Evolutionary conservation across 2,888 invertebrate genomes (phyloP), one percentile per base, ranked within the genome.

Genomic region (Lordiphosa fenestrarum): DNA sequence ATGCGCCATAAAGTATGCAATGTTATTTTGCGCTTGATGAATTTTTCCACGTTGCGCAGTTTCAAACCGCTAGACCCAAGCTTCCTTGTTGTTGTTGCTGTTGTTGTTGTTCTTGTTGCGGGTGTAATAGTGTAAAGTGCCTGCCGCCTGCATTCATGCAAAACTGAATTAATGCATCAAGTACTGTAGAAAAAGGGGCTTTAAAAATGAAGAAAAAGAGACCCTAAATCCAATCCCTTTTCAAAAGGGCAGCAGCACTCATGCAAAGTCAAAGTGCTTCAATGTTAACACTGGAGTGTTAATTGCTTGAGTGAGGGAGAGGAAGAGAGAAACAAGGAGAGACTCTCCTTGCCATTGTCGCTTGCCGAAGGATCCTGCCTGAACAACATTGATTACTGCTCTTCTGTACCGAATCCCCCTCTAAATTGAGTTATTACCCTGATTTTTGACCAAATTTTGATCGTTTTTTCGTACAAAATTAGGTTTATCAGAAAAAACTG

Each of bases 1-100:
- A 81, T 84, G 77, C 77, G 81, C 77, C 74, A 84, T 81, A 80
- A 84, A 80, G 80, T 80, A 80, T 81, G 84, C 82, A 80, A 80
- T 80, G 80, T 81, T 80, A 84, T 80, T 80, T 80, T 80, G 74
- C 66, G 84, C 80, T 81, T 84, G 80, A 80, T 80, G 77, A 81
- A 80, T 84, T 83, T 80, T 84, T 80, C 74, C 71, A 67, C 69
- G 68, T 64, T 72, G 63, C 65, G 67, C 77, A 71, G 71, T 77
- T 81, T 60, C 51, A 47, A 48, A 47, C 23, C 19, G 21, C 21
- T 41, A n/a, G 13, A 13, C n/a, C 25, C 35, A 19, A 12, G 15
- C 48, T 15, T 7, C 5, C n/a, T 21, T 13, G 42, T 51, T 51
- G 38, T 2, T 15, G 15, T 50, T 23, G n/a, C 35, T 38, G 56